Evolutionary conservation across 1,140 invertebrate genomes (phyloP).

Genomic region (Eumaeus atala): DNA sequence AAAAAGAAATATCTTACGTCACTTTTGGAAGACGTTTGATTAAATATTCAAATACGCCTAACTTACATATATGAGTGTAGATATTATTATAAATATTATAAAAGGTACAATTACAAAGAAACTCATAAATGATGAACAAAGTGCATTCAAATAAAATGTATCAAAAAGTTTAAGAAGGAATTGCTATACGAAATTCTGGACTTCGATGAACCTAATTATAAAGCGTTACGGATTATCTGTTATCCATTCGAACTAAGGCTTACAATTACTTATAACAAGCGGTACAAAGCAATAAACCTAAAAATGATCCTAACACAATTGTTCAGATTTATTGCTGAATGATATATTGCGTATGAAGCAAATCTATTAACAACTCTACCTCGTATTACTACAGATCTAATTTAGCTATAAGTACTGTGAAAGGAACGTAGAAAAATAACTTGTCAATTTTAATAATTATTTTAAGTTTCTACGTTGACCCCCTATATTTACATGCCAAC

Average conservation of each 20-base stretch:
- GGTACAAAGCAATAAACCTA: constrained; percentile 27
- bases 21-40: constrained; percentile 70
- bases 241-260: constrained; percentile 49
- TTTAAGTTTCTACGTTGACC: constrained; percentile 69
- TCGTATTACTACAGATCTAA: constrained; percentile 47
- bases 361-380: constrained; percentile 35
- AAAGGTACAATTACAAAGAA: constrained; percentile 33
- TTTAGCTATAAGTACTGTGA: constrained; percentile 60
- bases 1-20: constrained; percentile 53
- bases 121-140: constrained; percentile 32
- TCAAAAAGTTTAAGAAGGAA: constrained; percentile 52
- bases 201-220: constrained; percentile 71
- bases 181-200: constrained; percentile 64
- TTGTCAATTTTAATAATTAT: constrained; percentile 67
- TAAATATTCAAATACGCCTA: constrained; percentile 62
- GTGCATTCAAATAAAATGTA: constrained; percentile 54
- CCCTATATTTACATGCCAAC: constrained; percentile 71
- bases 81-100: constrained; percentile 39
- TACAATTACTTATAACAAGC: constrained; percentile 44
- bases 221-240: constrained; percentile 69
- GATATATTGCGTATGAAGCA: constrained; percentile 42
- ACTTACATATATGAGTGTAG: constrained; percentile 48
- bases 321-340: constrained; percentile 54
- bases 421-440: constrained; percentile 71
- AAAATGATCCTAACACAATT: constrained; percentile 27